Evolutionary conservation across 2,888 invertebrate genomes (phyloP), one percentile per base, ranked within the genome.

Genomic region (Tipula lateralis): DNA sequence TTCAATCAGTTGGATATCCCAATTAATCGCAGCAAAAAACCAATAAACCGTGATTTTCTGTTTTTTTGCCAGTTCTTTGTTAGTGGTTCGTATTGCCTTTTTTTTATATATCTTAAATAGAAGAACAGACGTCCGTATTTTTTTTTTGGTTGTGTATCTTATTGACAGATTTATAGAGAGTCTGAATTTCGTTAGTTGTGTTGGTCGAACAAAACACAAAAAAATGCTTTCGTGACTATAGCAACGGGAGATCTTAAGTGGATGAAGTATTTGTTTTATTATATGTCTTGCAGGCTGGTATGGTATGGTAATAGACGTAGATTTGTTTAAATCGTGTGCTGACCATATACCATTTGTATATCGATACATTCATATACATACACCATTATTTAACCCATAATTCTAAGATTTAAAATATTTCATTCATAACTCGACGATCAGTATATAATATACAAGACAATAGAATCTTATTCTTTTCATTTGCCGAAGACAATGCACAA

Each of bases 1-100:
- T 66, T 66, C 66, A 66, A 66, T 66, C 66, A 24, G 24, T 66
- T 66, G 66, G 66, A 66, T 66, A 66, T 66, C 66, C 66, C 66
- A 66, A 66, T 66, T 66, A 66, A 66, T 24, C 66, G 24, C 66
- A 66, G 9, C 66, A 24, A 66, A 66, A 50, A 66, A 19, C 24
- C n/a, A 66, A 66, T 66, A 66, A 66, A 66, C 66, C 66, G 66
- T 66, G 66, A 24, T 66, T 66, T 24, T 66, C 24, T 1, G 7
- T 66, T 66, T 66, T 50, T 66, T 66, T 66, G 66, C 66, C 19
- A 66, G 24, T 9, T 66, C 66, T 66, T 66, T 66, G 66, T 66
- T 66, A 66, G 24, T 24, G n/a, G n/a, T n/a, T n/a, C n/a, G n/a
- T n/a, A n/a, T n/a, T n/a, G n/a, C n/a, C n/a, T n/a, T n/a, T 7